Percentiles rank a stretch among this genome's conserved stretches.
These are phyloP conservation scores for Orius insidiosus DNA, from an alignment of 1,140 invertebrate genomes.

Conservation along the genomic window DNA sequence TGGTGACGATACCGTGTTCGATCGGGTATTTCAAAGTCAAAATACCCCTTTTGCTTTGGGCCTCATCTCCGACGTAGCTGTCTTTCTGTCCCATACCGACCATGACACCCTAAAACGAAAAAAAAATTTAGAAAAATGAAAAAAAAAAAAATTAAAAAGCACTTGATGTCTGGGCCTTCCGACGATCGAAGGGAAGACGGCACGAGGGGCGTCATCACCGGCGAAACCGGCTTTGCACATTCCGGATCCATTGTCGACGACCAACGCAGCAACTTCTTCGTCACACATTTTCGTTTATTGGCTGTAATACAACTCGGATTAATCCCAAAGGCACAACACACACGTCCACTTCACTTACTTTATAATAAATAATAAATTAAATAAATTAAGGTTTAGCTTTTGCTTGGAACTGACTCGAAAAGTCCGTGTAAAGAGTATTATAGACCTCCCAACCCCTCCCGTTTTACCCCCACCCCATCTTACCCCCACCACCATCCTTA, in stretches of 20 bases:
- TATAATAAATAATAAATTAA: conserved; percentile 1
- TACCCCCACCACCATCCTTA: conserved; percentile 19
- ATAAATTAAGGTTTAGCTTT: conserved; percentile 8
- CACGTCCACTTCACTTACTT: not conserved
- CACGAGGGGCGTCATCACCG: conserved; percentile 85
- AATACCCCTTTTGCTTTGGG: conserved; percentile 89
- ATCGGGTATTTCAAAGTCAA: conserved; percentile 92
- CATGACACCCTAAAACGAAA: conserved; percentile 63
- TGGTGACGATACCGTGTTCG: conserved; percentile 85
- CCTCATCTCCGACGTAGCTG: conserved; percentile 92
- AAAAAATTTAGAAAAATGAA: conserved; percentile 1
- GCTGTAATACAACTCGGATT: conserved; percentile 11
- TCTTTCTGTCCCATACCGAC: conserved; percentile 98
- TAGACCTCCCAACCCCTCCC: conserved; percentile 8
- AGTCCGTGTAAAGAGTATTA: conserved; percentile 7
- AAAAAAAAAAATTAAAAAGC: conserved; percentile 15
- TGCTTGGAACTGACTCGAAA: conserved; percentile 13
- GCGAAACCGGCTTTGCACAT: conserved; percentile 97
- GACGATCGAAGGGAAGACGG: conserved; percentile 89
- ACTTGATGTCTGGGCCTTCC: conserved; percentile 77
- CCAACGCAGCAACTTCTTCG: conserved; percentile 61
- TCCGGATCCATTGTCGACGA: conserved; percentile 77
- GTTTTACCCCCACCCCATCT: conserved; percentile 19
- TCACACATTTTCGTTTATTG: conserved; percentile 41
- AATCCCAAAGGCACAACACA: conserved; percentile 5